These are phyloP conservation scores for Athene cunicularia DNA, from an alignment of 2,113 vertebrate genomes.

Conservation along the genomic window DNA sequence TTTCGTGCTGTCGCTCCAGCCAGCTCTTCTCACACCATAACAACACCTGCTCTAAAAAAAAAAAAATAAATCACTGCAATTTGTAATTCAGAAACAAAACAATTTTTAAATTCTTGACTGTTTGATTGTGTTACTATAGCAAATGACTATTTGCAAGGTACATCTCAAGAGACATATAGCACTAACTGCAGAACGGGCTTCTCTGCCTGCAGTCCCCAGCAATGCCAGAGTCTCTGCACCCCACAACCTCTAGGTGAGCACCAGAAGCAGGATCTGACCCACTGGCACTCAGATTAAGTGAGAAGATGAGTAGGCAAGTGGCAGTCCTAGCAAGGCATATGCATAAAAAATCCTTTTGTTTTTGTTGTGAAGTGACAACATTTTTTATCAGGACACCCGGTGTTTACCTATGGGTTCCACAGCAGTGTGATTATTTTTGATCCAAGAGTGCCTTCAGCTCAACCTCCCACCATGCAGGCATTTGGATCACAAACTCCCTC, in stretches of 20 bases:
- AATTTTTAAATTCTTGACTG: neutral
- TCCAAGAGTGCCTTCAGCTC: neutral
- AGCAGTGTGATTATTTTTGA: neutral
- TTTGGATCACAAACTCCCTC: neutral
- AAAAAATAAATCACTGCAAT: neutral
- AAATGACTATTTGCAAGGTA: neutral
- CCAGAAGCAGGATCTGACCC: neutral
- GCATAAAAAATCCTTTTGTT: neutral
- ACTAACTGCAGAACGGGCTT: neutral
- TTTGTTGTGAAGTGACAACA: neutral
- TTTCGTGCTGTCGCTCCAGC: neutral
- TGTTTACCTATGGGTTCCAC: neutral
- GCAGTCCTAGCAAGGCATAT: neutral
- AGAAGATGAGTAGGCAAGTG: neutral
- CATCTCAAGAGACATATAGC: neutral
- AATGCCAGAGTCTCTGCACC: rapidly evolving
- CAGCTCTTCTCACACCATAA: neutral
- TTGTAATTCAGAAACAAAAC: neutral
- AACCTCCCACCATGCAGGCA: rapidly evolving
- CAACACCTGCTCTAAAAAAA: neutral
- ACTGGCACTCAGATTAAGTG: neutral
- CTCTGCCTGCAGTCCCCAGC: neutral
- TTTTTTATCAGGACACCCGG: neutral
- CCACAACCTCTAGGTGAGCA: neutral
- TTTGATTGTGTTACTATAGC: neutral